Evolutionary conservation across 2,888 invertebrate genomes (phyloP).

Genomic region (Yponomeuta cagnagella): DNA sequence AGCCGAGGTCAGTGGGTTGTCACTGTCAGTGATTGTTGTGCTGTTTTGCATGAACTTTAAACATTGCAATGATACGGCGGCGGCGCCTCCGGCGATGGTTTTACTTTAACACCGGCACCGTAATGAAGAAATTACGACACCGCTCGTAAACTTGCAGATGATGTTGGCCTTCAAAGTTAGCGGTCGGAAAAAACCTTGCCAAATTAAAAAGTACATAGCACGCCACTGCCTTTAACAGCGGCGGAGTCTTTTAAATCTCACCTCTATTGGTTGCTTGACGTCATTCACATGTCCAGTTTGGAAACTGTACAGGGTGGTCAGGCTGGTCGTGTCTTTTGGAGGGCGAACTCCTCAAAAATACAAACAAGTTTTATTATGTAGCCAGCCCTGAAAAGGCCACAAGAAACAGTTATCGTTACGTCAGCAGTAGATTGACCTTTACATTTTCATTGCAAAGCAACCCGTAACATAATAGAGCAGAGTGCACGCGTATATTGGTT

Average conservation of each 20-base stretch:
- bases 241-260: slow-evolving; percentile 1
- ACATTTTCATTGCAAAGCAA: too few relatives aligned
- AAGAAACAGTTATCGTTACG: too few relatives aligned
- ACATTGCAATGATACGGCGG: neutral
- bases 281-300: neutral
- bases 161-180: neutral
- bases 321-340: too few relatives aligned
- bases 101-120: neutral
- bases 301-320: neutral
- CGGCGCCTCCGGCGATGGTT: neutral
- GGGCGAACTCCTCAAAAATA: too few relatives aligned
- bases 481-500: too few relatives aligned
- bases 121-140: slow-evolving; percentile 3
- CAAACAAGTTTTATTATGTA: neutral
- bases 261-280: neutral
- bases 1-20: neutral
- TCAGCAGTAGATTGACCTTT: too few relatives aligned
- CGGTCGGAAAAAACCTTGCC: neutral
- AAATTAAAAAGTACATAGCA: neutral
- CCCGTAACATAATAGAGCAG: too few relatives aligned
- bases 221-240: neutral
- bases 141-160: neutral
- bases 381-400: neutral
- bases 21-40: neutral
- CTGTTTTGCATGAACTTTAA: neutral